Evolutionary conservation across 2,888 invertebrate genomes (phyloP), one percentile per base, ranked within the genome.

Genomic region (Aleiodes leptofemur): DNA sequence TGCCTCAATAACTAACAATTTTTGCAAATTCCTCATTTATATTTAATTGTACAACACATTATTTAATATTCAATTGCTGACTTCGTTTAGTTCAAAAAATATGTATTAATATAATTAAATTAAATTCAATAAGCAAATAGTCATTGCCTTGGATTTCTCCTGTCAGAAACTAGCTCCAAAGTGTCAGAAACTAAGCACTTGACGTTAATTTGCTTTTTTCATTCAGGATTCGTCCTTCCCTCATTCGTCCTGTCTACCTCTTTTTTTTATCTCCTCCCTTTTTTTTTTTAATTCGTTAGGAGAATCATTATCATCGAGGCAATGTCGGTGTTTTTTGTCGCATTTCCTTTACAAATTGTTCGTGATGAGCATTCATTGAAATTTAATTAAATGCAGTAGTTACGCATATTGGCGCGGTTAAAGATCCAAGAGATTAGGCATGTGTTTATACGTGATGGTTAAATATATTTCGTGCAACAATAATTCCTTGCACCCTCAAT

Each of bases 311-410:
- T 43, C 43, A 43, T 48, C 9, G 11, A 64, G n/a, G 23, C 23
- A 23, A 23, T n/a, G 48, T 64, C 64, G 23, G 43, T 64, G 64
- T 23, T 48, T 38, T 64, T 38, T 43, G 64, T 61, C 61, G 70
- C 72, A 64, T 64, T 64, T 64, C 64, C 64, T 64, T 64, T 64
- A 48, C 14, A 8, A 16, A 7, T 16, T 23, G 16, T 43, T 48
- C 64, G 64, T 64, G 64, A 64, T 64, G 64, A 64, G 48, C 64
- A 64, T 64, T 64, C 16, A 23, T 14, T 64, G 64, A 16, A 16
- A 48, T 48, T 43, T 43, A 23, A 31, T 23, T 16, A 59, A 23
- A 23, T 31, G 9, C 29, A 16, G 43, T 16, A 16, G 64, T 43
- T 8, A 14, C 43, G 14, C n/a, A 34, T 8, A 43, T 23, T 23